These are phyloP conservation scores for Trissolcus basalis DNA, from an alignment of 1,140 invertebrate genomes.

Conservation along the genomic window DNA sequence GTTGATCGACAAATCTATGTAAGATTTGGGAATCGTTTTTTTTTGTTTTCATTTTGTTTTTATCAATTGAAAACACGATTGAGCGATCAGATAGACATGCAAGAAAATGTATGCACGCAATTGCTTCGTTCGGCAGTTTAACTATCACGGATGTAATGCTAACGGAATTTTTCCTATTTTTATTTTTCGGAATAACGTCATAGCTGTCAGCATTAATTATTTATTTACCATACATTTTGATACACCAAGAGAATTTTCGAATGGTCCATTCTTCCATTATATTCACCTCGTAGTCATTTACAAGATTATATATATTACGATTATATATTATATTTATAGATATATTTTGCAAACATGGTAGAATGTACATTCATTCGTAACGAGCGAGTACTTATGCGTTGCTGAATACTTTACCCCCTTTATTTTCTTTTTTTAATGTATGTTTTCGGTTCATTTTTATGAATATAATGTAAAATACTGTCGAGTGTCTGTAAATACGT, in stretches of 20 bases:
- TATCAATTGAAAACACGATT: conserved; percentile 5
- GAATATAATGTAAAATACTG: conserved; percentile 4
- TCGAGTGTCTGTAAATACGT: conserved; percentile 26
- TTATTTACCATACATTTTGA: conserved; percentile 38
- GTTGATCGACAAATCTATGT: conserved; percentile 12
- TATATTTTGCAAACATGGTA: conserved; percentile 32
- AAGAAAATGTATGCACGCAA: not conserved
- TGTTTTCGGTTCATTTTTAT: conserved; percentile 11
- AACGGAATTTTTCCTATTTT: conserved; percentile 9
- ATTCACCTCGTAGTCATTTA: conserved; percentile 31
- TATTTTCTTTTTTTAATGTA: conserved; percentile 3
- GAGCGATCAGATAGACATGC: conserved; percentile 1
- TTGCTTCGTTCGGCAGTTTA: conserved; percentile 24
- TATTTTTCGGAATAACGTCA: conserved; percentile 4
- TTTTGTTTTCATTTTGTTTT: not conserved
- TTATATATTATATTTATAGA: conserved; percentile 31
- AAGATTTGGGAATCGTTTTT: not conserved
- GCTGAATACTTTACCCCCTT: conserved; percentile 1
- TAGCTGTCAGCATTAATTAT: conserved; percentile 29
- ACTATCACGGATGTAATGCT: conserved; percentile 7
- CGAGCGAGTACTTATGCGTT: conserved; percentile 10
- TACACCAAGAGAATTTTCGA: conserved; percentile 20
- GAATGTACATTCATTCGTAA: conserved; percentile 30
- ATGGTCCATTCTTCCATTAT: conserved; percentile 32
- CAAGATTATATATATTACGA: conserved; percentile 20